Conservation (phyloP, 2,113 vertebrate genomes). For the Tapirus terrestris region DNA sequence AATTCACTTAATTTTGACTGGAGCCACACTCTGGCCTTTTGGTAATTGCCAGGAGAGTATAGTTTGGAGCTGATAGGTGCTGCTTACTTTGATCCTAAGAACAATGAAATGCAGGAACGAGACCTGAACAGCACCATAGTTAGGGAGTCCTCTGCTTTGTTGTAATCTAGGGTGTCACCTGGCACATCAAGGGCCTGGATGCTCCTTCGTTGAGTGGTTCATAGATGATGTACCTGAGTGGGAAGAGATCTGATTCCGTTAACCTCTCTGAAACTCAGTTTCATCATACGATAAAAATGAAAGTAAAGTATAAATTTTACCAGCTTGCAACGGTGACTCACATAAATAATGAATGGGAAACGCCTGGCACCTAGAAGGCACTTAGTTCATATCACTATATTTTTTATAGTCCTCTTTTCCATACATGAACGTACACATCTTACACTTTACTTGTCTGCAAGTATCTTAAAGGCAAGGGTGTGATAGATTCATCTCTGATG, state of each 20-base stretch:
- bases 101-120: neutral
- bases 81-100: neutral
- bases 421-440: neutral
- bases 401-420: neutral
- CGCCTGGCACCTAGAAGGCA: neutral
- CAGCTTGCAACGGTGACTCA: neutral
- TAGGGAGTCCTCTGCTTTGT: neutral
- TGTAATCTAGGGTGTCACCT: neutral
- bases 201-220: neutral
- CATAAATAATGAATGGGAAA: neutral
- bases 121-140: rapidly evolving
- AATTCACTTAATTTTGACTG: neutral
- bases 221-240: rapidly evolving
- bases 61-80: neutral
- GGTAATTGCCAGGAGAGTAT: neutral
- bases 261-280: neutral
- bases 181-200: rapidly evolving
- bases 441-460: neutral
- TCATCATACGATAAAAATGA: neutral
- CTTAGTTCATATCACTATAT: neutral
- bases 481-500: neutral
- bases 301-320: neutral
- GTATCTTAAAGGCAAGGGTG: neutral
- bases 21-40: neutral
- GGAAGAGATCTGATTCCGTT: neutral